Percentiles rank a stretch among this genome's conserved stretches.
These are phyloP conservation scores for Zaprionus davidi DNA, from an alignment of 1,140 invertebrate genomes.

Conservation along the genomic window DNA sequence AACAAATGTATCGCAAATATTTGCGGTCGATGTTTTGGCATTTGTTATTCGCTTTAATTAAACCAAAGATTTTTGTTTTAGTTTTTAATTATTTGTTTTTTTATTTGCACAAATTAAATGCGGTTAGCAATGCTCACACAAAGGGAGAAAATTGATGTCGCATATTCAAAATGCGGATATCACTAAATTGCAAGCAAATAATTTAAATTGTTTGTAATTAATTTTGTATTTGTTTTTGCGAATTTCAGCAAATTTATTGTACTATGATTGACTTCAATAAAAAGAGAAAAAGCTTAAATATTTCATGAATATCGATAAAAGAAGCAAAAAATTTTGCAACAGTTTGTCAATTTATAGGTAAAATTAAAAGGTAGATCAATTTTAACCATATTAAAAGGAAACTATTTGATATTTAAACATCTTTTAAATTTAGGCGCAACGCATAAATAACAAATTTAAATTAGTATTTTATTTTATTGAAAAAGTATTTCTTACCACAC, in stretches of 20 bases:
- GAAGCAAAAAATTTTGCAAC: background rate
- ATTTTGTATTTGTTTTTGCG: background rate
- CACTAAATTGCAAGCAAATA: background rate
- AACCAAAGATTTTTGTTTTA: conserved; percentile 4
- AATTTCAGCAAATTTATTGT: background rate
- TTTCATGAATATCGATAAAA: background rate
- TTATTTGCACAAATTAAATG: background rate
- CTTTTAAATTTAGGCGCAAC: too few relatives aligned
- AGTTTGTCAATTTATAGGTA: background rate
- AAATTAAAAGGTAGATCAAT: background rate
- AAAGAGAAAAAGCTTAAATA: background rate
- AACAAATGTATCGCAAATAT: conserved; percentile 1
- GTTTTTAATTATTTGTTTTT: background rate
- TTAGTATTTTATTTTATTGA: too few relatives aligned
- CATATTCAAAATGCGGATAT: background rate
- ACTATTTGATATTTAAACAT: background rate
- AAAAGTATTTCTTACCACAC: too few relatives aligned
- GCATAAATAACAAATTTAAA: too few relatives aligned
- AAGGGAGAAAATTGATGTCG: background rate
- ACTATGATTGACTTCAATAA: background rate
- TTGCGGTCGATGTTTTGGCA: conserved; percentile 1
- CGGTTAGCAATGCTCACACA: background rate
- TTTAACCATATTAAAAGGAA: too few relatives aligned
- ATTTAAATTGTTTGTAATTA: conserved; percentile 5
- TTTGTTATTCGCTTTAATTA: conserved; percentile 8